These are phyloP conservation scores for Myopa tessellatipennis DNA, from an alignment of 2,888 invertebrate species.

Conservation along the genomic window DNA sequence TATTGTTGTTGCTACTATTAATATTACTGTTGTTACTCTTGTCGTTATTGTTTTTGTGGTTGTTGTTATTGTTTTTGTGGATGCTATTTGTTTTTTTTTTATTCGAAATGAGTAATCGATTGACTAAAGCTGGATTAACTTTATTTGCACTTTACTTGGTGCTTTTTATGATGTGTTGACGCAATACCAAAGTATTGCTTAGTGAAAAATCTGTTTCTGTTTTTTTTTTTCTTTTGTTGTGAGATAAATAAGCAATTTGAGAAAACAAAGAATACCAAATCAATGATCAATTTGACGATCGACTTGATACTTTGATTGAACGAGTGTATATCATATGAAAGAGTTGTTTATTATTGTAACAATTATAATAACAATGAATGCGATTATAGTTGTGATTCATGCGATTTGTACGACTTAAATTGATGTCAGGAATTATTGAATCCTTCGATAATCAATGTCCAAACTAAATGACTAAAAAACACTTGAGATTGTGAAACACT, in stretches of 20 bases:
- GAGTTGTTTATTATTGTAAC: too few species aligned
- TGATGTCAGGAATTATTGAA: background rate
- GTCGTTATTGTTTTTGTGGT: background rate
- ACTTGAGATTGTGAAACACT: too few species aligned
- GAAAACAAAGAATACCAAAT: background rate
- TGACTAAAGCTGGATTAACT: constrained; percentile 19
- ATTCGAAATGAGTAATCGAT: constrained; percentile 27
- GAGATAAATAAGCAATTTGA: background rate
- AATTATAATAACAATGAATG: too few species aligned
- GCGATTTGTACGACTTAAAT: background rate
- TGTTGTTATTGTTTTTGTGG: background rate
- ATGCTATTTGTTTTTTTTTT: background rate
- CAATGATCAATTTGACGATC: background rate
- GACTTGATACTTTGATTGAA: too few species aligned
- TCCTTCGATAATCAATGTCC: background rate
- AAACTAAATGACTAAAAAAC: too few species aligned
- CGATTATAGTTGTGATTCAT: constrained; percentile 9
- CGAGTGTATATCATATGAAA: too few species aligned
- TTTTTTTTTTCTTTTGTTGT: background rate
- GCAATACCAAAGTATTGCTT: background rate
- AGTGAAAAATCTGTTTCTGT: constrained; percentile 3
- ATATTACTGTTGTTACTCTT: background rate
- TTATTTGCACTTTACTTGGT: background rate
- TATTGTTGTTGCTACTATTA: background rate
- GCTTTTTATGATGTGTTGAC: background rate